Evolutionary conservation across 2,113 vertebrate species (phyloP), one percentile per base, ranked within the genome.

Genomic region (Phodopus roborovskii): DNA sequence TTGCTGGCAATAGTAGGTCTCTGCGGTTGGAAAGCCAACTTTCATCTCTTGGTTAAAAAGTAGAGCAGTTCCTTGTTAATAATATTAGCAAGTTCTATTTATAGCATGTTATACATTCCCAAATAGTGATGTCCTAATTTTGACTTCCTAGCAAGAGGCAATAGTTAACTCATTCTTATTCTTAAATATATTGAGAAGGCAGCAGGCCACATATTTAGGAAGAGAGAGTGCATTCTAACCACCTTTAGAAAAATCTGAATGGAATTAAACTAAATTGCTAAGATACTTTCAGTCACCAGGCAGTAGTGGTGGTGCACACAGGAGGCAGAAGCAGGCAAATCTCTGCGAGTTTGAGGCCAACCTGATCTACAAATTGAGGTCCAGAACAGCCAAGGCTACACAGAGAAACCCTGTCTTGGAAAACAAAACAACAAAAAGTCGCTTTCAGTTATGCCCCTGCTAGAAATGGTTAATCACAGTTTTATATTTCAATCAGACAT

Each of bases 111-210:
- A 94, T 71, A 94, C 66, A 77, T 92, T 96, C 90, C 79, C 94
- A 78, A 15, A 7, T 93, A 96, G 97, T 97, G 84, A 92, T 58
- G 95, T 84, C 73, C 96, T 96, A 95, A 95, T 96, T 97, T 98
- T 97, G 62, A 96, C 85, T 97, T 85, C 92, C 53, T 96, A 95
- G 77, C 90, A 97, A 71, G 77, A 91, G 62, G 85, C 73, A 97
- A 90, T 62, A 96, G 24, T 90, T 97, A 96, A 85, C 71, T 96
- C 70, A 58, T 90, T 98, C 45, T 66, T 90, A 62, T 94, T 96
- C 86, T 92, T 96, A 97, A 97, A 96, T 86, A 58, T 94, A 90
- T 93, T 92, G 96, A 90, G 75, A 97, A 97, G 95, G 22, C 50
- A 33, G 0, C 62, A 30, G 70, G 45, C 79, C 56, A 83, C 1